Evolutionary conservation across 2,797 vertebrate species (phyloP), one percentile per base, ranked within the genome.

Genomic region (Myotis daubentonii): DNA sequence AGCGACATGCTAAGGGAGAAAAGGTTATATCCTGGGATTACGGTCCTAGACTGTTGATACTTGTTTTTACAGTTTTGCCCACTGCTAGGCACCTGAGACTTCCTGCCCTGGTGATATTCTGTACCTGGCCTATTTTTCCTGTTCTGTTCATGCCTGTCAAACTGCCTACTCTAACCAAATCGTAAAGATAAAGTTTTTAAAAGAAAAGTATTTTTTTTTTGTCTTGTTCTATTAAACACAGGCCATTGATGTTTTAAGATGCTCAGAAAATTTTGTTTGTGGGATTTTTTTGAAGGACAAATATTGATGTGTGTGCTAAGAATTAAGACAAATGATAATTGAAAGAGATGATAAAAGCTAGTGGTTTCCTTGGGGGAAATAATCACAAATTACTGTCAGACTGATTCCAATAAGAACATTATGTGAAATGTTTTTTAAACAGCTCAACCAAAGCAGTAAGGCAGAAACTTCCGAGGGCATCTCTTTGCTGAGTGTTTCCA

Each of bases 401-500:
- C 74, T 74, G 83, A 36, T 96, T 79, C 92, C 94, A 97, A 65
- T 72, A 95, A 95, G 96, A 96, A 70, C 70, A 83, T 53, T 80
- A 78, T 88, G 75, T 86, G 96, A 97, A 97, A 97, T 95, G 97
- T 97, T 97, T 94, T 96, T 98, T 97, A 96, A 97, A 97, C 70
- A 96, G 94, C 75, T 84, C 68, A 62, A 72, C 71, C 55, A 75
- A 68, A 92, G 70, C 93, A 51, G 62, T 87, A 79, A 86, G 86
- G 78, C 76, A 72, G 89, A 91, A 55, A 30, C 57, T 72, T 91
- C 49, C 25, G 79, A 82, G 65, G 88, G 57, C 20, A 13, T 71
- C 78, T 72, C 1, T 75, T 53, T 47, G 47, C 83, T 33, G 53
- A 57, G 1, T 96, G 53, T 89, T 93, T 89, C 82, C 47, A 6